Conservation (phyloP, 2,797 vertebrate species). For the Urophycis tenuis region DNA sequence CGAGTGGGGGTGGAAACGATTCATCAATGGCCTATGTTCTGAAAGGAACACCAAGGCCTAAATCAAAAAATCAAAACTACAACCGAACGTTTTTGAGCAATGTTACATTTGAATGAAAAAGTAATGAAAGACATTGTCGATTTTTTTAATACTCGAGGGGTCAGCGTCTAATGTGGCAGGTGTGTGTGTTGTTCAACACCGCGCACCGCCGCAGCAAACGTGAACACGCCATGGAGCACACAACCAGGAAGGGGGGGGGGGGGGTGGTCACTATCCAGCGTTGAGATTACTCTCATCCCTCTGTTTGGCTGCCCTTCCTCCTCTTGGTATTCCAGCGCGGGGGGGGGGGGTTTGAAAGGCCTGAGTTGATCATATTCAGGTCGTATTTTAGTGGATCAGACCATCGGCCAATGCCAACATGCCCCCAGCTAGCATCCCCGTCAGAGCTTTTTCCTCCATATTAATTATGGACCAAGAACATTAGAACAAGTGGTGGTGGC, state of each 20-base stretch:
- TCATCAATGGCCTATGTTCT: too few relatives aligned
- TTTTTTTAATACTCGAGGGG: too few relatives aligned
- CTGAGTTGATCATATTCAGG: too few relatives aligned
- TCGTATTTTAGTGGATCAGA: conserved; percentile 13
- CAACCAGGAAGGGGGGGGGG: neutral
- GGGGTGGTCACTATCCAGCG: neutral
- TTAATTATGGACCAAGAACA: neutral
- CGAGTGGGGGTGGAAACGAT: too few relatives aligned
- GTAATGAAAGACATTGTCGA: too few relatives aligned
- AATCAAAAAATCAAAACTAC: too few relatives aligned
- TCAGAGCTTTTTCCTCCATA: conserved; percentile 11
- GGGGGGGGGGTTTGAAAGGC: neutral
- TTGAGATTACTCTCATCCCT: neutral
- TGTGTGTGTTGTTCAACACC: neutral
- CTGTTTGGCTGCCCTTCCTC: neutral
- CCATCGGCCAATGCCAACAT: neutral
- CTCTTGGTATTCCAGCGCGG: neutral
- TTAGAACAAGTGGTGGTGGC: neutral
- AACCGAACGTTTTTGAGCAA: too few relatives aligned
- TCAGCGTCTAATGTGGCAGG: too few relatives aligned
- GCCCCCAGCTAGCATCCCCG: neutral
- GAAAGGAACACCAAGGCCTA: too few relatives aligned
- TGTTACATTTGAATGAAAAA: too few relatives aligned
- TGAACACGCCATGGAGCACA: neutral
- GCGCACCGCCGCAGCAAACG: neutral